Base-by-base conservation (phyloP, 1,140 invertebrate genomes). In the Macrosteles quadrilineatus region DNA sequence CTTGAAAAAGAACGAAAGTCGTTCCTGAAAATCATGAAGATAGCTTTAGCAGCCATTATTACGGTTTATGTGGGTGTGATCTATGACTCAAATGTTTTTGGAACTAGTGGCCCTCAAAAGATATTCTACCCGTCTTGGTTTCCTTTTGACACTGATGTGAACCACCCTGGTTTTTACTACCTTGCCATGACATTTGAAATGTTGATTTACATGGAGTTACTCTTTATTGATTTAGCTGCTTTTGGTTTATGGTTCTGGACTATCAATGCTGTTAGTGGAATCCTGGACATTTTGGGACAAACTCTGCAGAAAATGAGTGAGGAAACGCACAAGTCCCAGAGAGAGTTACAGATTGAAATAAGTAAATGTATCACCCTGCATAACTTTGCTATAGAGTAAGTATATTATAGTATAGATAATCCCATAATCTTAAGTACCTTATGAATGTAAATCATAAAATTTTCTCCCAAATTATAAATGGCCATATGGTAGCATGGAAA, bases 131-230 rank as follows among this genome's bases (percentile, higher is more conserved):
- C 55, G 6, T 27, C 55, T 59, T 59, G 55, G 55, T 59, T 59
- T 29, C 55, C 55, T 6, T 59, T 59, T 30, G 27, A 6, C 55
- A 59, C 55, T 30, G 55, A 59, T 30, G 17, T 23, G 17, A 30
- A 59, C 4, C 23, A 59, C 27, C 4, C 23, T 9, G 6, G 2
- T 2, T n/a, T 59, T 25, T 59, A 59, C n/a, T 59, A 59, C n/a
- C 25, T 59, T 4, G 55, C 55, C 4, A 25, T 59, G 4, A 9
- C 25, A 12, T 59, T 59, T 29, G 21, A 59, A 30, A 14, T 59
- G 9, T 30, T 59, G 55, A 29, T 59, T 23, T 59, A 59, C 55
- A 30, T 59, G 25, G 55, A 59, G 25, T 59, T 59, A n/a, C 12
- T 59, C 21, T 59, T 25, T n/a, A n/a, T 59, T 6, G 55, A 59